Base-by-base conservation (phyloP, 1,140 invertebrate species). In the Vanessa atalanta region DNA sequence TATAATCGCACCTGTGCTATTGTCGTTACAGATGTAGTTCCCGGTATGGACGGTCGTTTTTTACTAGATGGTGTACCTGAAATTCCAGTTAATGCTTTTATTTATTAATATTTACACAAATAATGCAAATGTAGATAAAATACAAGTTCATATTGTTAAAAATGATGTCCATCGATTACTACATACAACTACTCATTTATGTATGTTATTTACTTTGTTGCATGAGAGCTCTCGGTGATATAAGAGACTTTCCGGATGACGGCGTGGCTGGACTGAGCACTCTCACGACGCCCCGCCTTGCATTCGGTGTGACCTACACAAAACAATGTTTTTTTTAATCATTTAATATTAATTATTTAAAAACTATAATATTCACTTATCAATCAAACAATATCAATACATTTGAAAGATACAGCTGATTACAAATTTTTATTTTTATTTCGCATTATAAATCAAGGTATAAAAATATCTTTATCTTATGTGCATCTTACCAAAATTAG, bases 221-320 rank as follows among this genome's bases (percentile, higher is more conserved):
- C 84, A 92, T 80, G 16, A 92, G 79, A 12, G 90, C 89, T 55
- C 88, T 72, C 7, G 90, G 90, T 3, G 90, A 92, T 75, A 92
- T 92, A 0, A 92, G 81, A 6, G 90, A 92, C 69, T 92, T 92
- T n/a, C 90, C 90, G 0, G 88, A 83, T 37, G 89, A 84, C 4
- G 86, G 85, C 12, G 85, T 83, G 7, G 90, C 90, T 8, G 90
- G 90, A 78, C 90, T 92, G n/a, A 92, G 65, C 2, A 92, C 90
- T 63, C 90, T 79, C 8, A 92, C 89, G 2, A 92, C 85, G 23
- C 88, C 89, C 12, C 88, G 79, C 65, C 88, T 80, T 11, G 82
- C 70, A 9, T 65, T 81, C 12, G 80, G 69, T 0, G 82, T 67
- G 47, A 89, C 85, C 87, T 89, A 57, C 12, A 57, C 13, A 79